Percentiles rank a stretch among this genome's conserved stretches.
phyloP scores from a whole-genome alignment of 2,888 invertebrate genomes.

The Drosophila anomalata region DNA sequence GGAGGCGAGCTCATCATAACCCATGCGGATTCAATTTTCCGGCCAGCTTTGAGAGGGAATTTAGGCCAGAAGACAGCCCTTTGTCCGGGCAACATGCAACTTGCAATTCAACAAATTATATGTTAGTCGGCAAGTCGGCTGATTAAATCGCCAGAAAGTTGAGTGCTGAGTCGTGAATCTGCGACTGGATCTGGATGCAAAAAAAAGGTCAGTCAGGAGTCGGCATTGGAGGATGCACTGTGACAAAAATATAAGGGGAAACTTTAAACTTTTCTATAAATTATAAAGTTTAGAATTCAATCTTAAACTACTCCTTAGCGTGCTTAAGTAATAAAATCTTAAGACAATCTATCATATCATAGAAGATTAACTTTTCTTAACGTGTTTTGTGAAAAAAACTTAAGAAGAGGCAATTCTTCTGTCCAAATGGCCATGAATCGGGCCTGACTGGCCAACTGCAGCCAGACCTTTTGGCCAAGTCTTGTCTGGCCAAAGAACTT shows the following conservation, averaged over 20 bases:
- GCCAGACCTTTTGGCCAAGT: slow-evolving; percentile 42
- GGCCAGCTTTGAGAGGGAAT: slow-evolving; percentile 24
- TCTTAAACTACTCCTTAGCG: no score
- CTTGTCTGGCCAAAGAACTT: slow-evolving; percentile 72
- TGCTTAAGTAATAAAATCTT: not conserved
- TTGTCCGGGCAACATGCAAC: slow-evolving; percentile 32
- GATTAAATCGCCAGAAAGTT: slow-evolving; percentile 42
- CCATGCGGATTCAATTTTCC: slow-evolving; percentile 64
- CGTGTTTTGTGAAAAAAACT: not conserved
- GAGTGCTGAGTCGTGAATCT: slow-evolving; percentile 9
- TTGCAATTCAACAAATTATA: slow-evolving; percentile 44
- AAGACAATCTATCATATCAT: not conserved
- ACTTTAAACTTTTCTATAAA: no score
- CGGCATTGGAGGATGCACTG: slow-evolving; percentile 2
- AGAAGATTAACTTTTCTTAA: no score
- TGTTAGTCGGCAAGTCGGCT: slow-evolving; percentile 28
- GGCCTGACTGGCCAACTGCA: slow-evolving; percentile 21
- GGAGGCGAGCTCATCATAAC: slow-evolving; percentile 51
- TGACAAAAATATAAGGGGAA: not conserved
- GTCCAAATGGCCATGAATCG: slow-evolving; percentile 76
- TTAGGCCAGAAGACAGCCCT: slow-evolving; percentile 22
- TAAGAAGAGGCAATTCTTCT: slow-evolving; percentile 69
- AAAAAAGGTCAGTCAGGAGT: slow-evolving; percentile 57
- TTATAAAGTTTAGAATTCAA: no score
- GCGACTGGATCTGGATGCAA: slow-evolving; percentile 38